Conservation (phyloP, 2,888 invertebrate genomes). For the Andrena dorsata region DNA sequence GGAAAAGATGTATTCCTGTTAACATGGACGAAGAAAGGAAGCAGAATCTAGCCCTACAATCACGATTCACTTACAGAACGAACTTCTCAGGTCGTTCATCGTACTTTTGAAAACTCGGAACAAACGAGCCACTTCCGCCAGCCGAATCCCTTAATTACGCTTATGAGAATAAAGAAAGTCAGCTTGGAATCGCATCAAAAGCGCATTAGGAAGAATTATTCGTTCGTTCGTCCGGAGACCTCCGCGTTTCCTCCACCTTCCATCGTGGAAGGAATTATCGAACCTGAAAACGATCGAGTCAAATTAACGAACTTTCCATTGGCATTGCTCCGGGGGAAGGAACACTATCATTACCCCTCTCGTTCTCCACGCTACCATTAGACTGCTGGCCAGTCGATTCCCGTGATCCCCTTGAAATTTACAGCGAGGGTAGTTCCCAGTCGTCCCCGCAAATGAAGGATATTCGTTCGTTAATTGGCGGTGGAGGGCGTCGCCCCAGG, state of each 20-base stretch:
- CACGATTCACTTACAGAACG: too few relatives aligned
- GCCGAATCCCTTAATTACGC: constrained; percentile 3
- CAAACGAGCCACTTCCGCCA: background rate
- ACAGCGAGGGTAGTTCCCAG: constrained; percentile 24
- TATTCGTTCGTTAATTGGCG: constrained; percentile 48
- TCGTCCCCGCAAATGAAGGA: constrained; percentile 33
- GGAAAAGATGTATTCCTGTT: too few relatives aligned
- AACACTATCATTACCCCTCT: constrained; percentile 46
- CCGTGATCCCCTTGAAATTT: constrained; percentile 56
- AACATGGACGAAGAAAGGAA: too few relatives aligned
- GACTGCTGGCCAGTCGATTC: constrained; percentile 45
- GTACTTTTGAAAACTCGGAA: background rate
- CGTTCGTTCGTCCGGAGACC: constrained; percentile 1
- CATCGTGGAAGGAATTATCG: constrained; percentile 8
- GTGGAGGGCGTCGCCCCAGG: constrained; percentile 14
- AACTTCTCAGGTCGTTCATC: too few relatives aligned
- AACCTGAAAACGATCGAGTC: constrained; percentile 36
- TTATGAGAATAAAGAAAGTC: background rate
- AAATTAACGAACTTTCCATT: constrained; percentile 44
- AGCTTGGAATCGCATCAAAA: constrained; percentile 32
- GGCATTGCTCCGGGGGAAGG: constrained; percentile 19
- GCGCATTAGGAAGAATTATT: constrained; percentile 31
- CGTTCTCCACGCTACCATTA: constrained; percentile 21
- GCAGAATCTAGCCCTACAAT: too few relatives aligned
- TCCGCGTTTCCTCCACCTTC: background rate